Evolutionary conservation across 2,113 vertebrate species (phyloP), one percentile per base, ranked within the genome.

Genomic region (Micronycteris hirsuta): DNA sequence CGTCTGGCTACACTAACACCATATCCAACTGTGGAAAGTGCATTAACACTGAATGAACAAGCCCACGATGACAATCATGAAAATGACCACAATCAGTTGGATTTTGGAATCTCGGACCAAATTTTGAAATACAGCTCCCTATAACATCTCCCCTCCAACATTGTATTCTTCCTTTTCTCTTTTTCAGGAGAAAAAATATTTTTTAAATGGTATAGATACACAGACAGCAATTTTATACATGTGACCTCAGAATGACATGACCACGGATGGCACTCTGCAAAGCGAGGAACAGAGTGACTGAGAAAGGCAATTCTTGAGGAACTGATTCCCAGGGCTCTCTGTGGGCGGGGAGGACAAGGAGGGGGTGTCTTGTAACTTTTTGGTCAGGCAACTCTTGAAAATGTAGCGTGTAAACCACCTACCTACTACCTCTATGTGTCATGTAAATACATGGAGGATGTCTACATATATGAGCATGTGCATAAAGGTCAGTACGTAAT

Each of bases 41-140:
- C 98, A 98, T 98, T 98, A 98, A 98, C 98, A 99, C 98, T 98
- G 98, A 97, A 98, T 98, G 98, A 98, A 98, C 97, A 98, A 98
- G 97, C 97, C 98, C 97, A 98, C 15, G 70, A 98, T 97, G 97
- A 95, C 94, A 93, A 98, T 96, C 98, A 98, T 97, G 98, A 97
- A 98, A 97, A 98, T 91, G 97, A 97, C 97, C 98, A 98, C 98
- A 95, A 97, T 94, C 97, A 98, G 97, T 77, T 92, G 89, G 95
- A 85, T 74, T 87, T 95, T 88, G 84, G 73, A 95, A 93, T 78
- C 73, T 96, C 94, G 82, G 80, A 94, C 96, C 89, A 97, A 92
- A 94, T 97, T 96, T 96, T 90, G 95, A 97, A 97, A 96, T 26
- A 49, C 16, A 33, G 33, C 26, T 96, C 81, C 84, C 86, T 92